phyloP scores from a whole-genome alignment of 2,797 vertebrate species.

The Rhynchonycteris naso region DNA sequence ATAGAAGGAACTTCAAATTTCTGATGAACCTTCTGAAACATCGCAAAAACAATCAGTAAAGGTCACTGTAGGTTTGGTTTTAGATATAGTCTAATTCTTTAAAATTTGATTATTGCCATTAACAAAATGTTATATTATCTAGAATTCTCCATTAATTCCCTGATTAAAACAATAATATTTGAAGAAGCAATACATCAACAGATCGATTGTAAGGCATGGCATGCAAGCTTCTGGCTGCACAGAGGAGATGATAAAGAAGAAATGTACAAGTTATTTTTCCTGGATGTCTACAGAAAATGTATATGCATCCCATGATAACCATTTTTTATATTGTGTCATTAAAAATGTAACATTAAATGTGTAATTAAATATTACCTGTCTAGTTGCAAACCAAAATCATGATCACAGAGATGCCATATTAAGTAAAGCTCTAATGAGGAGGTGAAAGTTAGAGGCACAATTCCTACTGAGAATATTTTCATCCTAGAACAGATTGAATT shows the following conservation, averaged over 20 bases:
- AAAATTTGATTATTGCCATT: not conserved
- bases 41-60: not conserved
- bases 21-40: not conserved
- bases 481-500: not conserved
- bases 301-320: constrained; percentile 53
- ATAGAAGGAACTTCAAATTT: not conserved
- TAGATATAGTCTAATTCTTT: not conserved
- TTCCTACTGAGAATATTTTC: not conserved
- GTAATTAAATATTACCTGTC: constrained; percentile 65
- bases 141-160: not conserved
- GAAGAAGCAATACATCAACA: constrained; percentile 57
- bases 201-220: constrained; percentile 60
- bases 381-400: constrained; percentile 52
- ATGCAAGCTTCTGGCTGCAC: constrained; percentile 53
- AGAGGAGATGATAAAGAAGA: constrained; percentile 57
- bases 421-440: constrained; percentile 43
- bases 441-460: not conserved
- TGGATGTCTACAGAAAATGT: constrained; percentile 42
- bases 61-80: not conserved
- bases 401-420: constrained; percentile 35
- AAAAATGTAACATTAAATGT: constrained; percentile 69
- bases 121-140: constrained; percentile 2
- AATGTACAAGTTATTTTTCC: constrained; percentile 65
- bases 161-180: constrained; percentile 46
- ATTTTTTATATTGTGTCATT: constrained; percentile 65